Evolutionary conservation across 2,797 vertebrate genomes (phyloP), one percentile per base, ranked within the genome.

Genomic region (Morus bassanus): DNA sequence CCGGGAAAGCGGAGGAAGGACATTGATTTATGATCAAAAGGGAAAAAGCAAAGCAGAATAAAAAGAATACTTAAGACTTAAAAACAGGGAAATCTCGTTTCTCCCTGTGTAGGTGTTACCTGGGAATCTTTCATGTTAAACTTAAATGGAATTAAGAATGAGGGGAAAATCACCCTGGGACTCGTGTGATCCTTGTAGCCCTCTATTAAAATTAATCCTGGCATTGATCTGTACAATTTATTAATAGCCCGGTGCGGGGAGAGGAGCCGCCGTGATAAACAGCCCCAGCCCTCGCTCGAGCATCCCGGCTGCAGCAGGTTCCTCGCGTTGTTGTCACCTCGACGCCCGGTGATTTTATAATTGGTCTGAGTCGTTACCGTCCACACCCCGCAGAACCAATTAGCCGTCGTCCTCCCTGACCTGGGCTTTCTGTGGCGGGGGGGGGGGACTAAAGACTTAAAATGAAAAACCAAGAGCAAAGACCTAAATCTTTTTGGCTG

Each of bases 91-190:
- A 76, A 93, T 90, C 85, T 91, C 70, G n/a, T 89, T 90, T 91
- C 96, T 94, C 91, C 95, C 91, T 22, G 50, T 18, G 89, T 80
- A 76, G 96, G 88, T 46, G 93, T 87, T 96, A 95, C 93, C 88
- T 88, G 91, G 57, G 98, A 98, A 98, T 98, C 98, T 99, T 99
- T 99, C 98, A 99, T 98, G 99, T 98, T 98, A 69, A 86, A 92
- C 97, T 96, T 94, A 96, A 99, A 99, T 98, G 98, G 98, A 98
- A 99, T 99, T 97, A 97, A 54, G 98, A 98, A 99, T 98, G 98
- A 98, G 98, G 97, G 88, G 97, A 76, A 89, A 97, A 79, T 95
- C 92, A 27, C 95, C 90, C 91, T 10, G 95, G 97, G 96, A 94
- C 81, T 93, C 1, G 97, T 85, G 96, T 96, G 98, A 96, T 98